Evolutionary conservation across 2,888 invertebrate species (phyloP), one percentile per base, ranked within the genome.

Genomic region (Prosapia bicincta): DNA sequence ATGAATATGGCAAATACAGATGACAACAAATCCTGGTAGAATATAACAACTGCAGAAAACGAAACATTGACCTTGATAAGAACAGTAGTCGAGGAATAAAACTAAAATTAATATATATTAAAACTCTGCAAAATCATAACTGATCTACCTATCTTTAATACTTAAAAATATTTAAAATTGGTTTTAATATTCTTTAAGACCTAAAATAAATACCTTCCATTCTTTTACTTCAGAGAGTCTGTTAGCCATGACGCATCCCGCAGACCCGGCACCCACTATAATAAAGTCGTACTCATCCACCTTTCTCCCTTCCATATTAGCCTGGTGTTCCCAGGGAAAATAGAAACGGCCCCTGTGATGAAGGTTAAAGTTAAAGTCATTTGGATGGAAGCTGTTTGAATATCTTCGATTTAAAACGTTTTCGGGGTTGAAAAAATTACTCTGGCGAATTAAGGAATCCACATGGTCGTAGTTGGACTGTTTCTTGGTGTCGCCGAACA

Each of bases 171-270:
- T n/a, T n/a, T n/a, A n/a, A n/a, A n/a, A n/a, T n/a, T n/a, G n/a
- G n/a, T n/a, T n/a, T n/a, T n/a, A n/a, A n/a, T n/a, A n/a, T n/a
- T n/a, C n/a, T n/a, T n/a, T n/a, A n/a, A n/a, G n/a, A n/a, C n/a
- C n/a, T n/a, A n/a, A n/a, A n/a, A 30, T 30, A 68, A 77, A 74
- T 24, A 86, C 83, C 77, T 79, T 84, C 84, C 85, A 85, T 38
- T 83, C 78, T 43, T 80, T 76, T 15, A 82, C 80, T 79, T 86
- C 85, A 0, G 86, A 83, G 20, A 88, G 82, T 26, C 87, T 82
- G 78, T 85, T 87, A 30, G 88, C 88, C 9, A 87, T 77, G 0
- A 86, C 86, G 26, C 87, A 85, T 1, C 88, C 88, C 0, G 87
- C 87, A 0, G 87, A 85, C 0, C 88, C 88, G 1, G 84, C 86